Conservation (phyloP, 2,113 vertebrate genomes). For the Shinisaurus crocodilurus region DNA sequence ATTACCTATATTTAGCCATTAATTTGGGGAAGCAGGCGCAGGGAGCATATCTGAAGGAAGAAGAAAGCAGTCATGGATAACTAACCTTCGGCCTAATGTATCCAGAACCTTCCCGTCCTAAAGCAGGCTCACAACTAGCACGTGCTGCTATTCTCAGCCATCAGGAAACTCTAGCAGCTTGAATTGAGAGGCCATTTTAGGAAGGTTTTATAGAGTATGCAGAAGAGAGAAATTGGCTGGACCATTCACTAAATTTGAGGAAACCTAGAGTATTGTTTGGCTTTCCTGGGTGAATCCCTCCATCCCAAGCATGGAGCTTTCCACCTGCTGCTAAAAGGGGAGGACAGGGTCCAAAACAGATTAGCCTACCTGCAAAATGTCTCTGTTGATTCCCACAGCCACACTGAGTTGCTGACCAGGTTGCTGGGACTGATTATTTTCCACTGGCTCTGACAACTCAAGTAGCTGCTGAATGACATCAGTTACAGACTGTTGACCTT, state of each 20-base stretch:
- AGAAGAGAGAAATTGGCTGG: not conserved
- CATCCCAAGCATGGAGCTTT: not conserved
- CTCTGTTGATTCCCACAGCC: slow-evolving; percentile 92
- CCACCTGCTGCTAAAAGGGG: not conserved
- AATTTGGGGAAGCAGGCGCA: not conserved
- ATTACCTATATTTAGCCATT: not conserved
- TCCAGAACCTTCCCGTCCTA: not conserved
- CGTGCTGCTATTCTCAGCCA: not conserved
- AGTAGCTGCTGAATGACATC: slow-evolving; percentile 98
- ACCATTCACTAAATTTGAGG: not conserved
- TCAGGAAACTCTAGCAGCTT: not conserved
- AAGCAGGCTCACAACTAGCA: not conserved
- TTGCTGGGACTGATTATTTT: slow-evolving; percentile 83
- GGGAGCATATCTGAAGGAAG: not conserved
- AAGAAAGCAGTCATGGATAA: not conserved
- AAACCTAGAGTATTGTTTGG: not conserved
- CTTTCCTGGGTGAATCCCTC: not conserved
- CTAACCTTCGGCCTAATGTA: not conserved
- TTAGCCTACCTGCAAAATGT: slow-evolving; percentile 92
- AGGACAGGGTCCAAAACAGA: not conserved
- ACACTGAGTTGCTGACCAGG: slow-evolving; percentile 85
- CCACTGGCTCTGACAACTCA: slow-evolving; percentile 91
- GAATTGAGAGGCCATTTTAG: not conserved
- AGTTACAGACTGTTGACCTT: slow-evolving; percentile 87
- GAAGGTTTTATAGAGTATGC: not conserved